phyloP scores from a whole-genome alignment of 2,113 vertebrate genomes.

The Podarcis muralis region DNA sequence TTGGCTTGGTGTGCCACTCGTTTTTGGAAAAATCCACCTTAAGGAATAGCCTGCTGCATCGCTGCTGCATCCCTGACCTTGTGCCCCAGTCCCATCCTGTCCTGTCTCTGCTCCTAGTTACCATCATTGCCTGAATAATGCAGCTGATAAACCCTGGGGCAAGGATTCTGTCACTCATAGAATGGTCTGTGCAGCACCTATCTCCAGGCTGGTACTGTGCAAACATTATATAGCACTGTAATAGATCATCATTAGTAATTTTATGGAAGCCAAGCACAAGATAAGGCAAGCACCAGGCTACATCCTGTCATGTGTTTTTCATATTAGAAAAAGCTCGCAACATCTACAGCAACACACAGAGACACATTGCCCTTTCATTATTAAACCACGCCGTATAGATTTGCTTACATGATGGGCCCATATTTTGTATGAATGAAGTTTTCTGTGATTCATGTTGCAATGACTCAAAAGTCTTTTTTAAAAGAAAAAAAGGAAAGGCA shows the following conservation, averaged over 20 bases:
- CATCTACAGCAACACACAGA: background rate
- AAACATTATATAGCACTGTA: background rate
- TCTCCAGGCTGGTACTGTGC: background rate
- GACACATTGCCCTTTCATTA: conserved; percentile 38
- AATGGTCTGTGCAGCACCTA: background rate
- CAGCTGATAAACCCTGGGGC: background rate
- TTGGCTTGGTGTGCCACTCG: background rate
- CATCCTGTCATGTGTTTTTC: conserved; percentile 29
- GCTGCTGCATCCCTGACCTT: background rate
- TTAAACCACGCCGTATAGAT: conserved; percentile 2
- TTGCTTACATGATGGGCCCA: conserved; percentile 7
- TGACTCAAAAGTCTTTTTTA: conserved; percentile 31
- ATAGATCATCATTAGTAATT: conserved; percentile 7
- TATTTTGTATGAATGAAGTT: conserved; percentile 21
- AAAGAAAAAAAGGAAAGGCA: conserved; percentile 28
- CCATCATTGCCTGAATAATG: background rate
- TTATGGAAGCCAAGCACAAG: conserved; percentile 31
- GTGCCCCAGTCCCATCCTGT: background rate
- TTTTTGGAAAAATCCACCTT: background rate
- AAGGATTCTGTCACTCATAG: background rate
- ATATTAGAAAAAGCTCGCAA: conserved; percentile 35
- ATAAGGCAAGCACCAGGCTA: conserved; percentile 36
- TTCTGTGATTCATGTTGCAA: conserved; percentile 43
- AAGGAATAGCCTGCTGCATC: background rate
- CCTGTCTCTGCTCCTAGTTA: too few relatives aligned